Percentiles rank a stretch among this genome's conserved stretches.
phyloP scores from a whole-genome alignment of 2,113 vertebrate species.

The Platysternon megacephalum region DNA sequence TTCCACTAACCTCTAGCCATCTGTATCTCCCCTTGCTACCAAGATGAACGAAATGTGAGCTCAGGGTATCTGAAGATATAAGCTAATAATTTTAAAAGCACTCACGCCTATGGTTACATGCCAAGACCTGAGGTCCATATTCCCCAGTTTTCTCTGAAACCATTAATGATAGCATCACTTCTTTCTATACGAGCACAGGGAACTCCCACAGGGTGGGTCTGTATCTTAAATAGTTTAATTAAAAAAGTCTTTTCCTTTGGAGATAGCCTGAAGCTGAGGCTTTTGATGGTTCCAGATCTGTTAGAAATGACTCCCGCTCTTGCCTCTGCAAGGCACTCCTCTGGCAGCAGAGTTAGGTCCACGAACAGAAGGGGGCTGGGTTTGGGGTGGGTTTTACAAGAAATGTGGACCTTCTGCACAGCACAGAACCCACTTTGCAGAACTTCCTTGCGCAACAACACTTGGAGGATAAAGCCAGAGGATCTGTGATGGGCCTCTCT shows the following conservation, averaged over 20 bases:
- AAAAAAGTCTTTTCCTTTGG: not conserved
- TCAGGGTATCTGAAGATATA: not conserved
- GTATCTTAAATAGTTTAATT: not conserved
- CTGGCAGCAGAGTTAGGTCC: not conserved
- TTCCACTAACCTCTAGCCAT: not conserved
- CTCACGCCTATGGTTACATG: not conserved
- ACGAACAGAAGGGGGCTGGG: not conserved
- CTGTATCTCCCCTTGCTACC: not conserved
- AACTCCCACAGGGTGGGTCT: not conserved
- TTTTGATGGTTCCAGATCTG: not conserved
- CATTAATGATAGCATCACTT: slow-evolving; percentile 18
- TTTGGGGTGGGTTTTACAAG: not conserved
- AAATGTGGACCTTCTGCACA: not conserved
- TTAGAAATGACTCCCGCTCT: not conserved
- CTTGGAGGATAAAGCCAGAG: not conserved
- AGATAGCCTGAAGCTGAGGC: accelerated
- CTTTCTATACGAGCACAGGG: not conserved
- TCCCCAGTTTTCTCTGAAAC: not conserved
- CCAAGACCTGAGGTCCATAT: not conserved
- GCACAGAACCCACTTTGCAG: not conserved
- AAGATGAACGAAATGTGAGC: not conserved
- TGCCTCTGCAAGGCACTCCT: accelerated
- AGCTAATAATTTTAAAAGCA: not conserved
- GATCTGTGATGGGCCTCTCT: not conserved
- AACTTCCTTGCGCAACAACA: not conserved